phyloP scores from a whole-genome alignment of 2,113 vertebrate species.

The Xenotilapia longispinis region DNA sequence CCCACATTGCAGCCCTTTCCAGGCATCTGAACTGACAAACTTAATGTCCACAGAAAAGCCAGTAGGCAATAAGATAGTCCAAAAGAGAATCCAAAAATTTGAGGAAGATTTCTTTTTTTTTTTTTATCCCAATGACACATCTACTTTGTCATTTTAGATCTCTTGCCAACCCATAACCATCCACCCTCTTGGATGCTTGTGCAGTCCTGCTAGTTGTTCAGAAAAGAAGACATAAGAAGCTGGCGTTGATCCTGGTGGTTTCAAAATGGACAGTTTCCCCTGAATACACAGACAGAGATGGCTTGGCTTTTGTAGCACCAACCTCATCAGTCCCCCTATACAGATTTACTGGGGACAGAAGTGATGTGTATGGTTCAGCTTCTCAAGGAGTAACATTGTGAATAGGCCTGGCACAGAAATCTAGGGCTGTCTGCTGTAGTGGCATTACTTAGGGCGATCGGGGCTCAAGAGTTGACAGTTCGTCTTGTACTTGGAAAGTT shows the following conservation, averaged over 20 bases:
- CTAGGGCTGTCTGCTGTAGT: background rate
- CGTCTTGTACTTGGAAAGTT: background rate
- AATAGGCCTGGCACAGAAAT: background rate
- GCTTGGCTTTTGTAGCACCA: background rate
- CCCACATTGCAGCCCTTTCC: background rate
- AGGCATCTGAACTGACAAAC: background rate
- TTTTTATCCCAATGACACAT: background rate
- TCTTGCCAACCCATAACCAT: background rate
- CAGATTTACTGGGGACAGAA: background rate
- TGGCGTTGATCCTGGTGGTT: background rate
- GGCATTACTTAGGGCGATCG: background rate
- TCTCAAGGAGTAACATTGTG: background rate
- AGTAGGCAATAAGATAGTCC: background rate
- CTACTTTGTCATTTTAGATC: background rate
- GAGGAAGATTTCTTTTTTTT: background rate
- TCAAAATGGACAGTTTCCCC: background rate
- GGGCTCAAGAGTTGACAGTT: background rate
- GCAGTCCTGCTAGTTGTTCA: background rate
- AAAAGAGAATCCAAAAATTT: background rate
- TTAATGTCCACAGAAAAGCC: slow-evolving; percentile 4
- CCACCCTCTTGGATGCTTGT: background rate
- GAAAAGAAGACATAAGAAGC: background rate
- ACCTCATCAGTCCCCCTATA: background rate
- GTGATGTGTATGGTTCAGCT: background rate
- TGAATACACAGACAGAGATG: background rate